phyloP scores from a whole-genome alignment of 2,113 vertebrate genomes.

The Epinephelus moara region DNA sequence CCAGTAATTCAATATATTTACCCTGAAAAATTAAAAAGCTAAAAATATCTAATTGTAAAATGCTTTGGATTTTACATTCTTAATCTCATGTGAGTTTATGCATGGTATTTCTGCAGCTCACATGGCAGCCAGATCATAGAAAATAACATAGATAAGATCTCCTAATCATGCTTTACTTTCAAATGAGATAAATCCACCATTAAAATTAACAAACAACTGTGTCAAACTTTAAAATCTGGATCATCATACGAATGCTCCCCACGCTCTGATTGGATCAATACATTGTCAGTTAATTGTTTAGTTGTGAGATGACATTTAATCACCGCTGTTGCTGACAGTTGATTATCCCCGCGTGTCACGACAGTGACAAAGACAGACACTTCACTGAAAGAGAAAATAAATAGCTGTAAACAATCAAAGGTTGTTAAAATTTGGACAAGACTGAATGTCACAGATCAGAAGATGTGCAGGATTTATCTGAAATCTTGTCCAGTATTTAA shows the following conservation, averaged over 20 bases:
- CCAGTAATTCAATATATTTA: not conserved
- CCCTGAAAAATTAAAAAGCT: not conserved
- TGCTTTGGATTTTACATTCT: not conserved
- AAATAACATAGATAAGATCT: not conserved
- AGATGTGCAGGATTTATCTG: conserved; percentile 4
- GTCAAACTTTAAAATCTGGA: not conserved
- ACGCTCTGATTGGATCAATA: conserved; percentile 33
- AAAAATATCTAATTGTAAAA: not conserved
- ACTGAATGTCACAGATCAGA: not conserved
- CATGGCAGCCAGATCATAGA: not conserved
- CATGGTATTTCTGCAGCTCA: not conserved
- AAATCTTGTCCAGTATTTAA: not conserved
- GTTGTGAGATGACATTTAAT: conserved; percentile 38
- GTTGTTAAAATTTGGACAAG: not conserved
- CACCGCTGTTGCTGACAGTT: conserved; percentile 33
- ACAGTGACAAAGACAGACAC: conserved; percentile 28
- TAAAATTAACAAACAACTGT: not conserved
- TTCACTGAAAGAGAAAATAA: not conserved
- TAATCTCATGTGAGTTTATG: not conserved
- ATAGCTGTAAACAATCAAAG: not conserved
- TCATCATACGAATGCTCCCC: not conserved
- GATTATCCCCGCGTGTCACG: conserved; percentile 25
- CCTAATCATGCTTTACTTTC: not conserved
- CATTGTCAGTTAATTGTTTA: conserved; percentile 31
- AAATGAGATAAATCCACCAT: not conserved